These are phyloP conservation scores for Anabas testudineus DNA, from an alignment of 2,797 vertebrate genomes.

Conservation along the genomic window DNA sequence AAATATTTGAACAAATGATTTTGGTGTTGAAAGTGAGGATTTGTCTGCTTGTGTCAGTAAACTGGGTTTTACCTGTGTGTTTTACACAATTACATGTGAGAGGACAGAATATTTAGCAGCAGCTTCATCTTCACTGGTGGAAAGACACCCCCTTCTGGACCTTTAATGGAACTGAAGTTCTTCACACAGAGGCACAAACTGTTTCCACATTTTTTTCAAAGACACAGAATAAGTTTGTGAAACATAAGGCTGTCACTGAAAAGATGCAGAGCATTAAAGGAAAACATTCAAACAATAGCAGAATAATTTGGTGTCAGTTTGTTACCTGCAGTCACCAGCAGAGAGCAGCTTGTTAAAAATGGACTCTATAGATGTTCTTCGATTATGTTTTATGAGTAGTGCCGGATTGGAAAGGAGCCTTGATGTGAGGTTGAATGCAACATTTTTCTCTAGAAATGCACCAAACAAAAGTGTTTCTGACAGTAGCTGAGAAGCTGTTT, in stretches of 20 bases:
- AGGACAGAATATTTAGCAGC: not conserved
- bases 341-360: constrained; percentile 56
- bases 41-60: too few species aligned
- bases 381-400: too few species aligned
- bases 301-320: not conserved
- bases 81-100: not conserved
- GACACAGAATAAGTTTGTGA: not conserved
- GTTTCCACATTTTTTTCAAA: not conserved
- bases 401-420: not conserved
- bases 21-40: too few species aligned
- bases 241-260: not conserved
- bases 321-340: constrained; percentile 61
- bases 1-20: not conserved
- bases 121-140: constrained; percentile 24
- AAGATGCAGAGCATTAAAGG: not conserved
- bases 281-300: constrained; percentile 10
- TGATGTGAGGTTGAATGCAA: too few species aligned
- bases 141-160: constrained; percentile 66
- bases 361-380: not conserved
- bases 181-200: not conserved
- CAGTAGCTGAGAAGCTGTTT: too few species aligned
- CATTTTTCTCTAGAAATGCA: too few species aligned
- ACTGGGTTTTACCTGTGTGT: too few species aligned
- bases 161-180: constrained; percentile 26
- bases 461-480: too few species aligned